Conservation (phyloP, 1,140 invertebrate species). For the Chelonus insularis region DNA sequence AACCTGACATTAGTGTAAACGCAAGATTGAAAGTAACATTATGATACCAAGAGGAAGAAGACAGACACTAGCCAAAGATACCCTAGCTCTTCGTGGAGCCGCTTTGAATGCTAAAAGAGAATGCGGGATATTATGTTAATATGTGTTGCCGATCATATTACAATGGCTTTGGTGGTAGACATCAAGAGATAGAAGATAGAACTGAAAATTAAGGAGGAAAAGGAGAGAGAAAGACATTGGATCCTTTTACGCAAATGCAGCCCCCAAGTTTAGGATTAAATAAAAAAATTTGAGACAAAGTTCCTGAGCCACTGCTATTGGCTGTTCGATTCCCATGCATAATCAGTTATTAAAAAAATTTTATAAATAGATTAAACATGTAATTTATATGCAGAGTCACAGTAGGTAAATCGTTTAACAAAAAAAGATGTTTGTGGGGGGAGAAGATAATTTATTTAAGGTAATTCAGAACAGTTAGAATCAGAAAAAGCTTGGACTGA, state of each 20-base stretch:
- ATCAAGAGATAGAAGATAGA: neutral
- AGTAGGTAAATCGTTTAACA: conserved; percentile 9
- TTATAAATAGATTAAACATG: conserved; percentile 17
- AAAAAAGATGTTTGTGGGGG: neutral
- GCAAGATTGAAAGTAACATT: conserved; percentile 50
- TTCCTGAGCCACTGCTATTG: neutral
- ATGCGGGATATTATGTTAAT: conserved; percentile 53
- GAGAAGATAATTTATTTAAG: neutral
- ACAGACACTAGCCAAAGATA: neutral
- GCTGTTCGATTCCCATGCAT: conserved; percentile 4
- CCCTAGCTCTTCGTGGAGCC: conserved; percentile 22
- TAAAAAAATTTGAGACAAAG: conserved; percentile 4
- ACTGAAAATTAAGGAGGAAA: neutral
- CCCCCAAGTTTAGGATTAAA: neutral
- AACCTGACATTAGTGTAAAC: conserved; percentile 56
- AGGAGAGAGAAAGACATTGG: neutral
- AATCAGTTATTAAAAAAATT: conserved; percentile 18
- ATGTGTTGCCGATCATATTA: conserved; percentile 38
- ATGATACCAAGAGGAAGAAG: conserved; percentile 23
- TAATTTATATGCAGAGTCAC: conserved; percentile 25
- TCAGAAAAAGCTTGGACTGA: no score
- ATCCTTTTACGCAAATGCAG: neutral
- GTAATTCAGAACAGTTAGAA: no score
- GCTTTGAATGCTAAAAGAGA: conserved; percentile 50
- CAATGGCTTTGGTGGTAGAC: conserved; percentile 31